These are phyloP conservation scores for Heterotis niloticus DNA, from an alignment of 2,113 vertebrate genomes.

Conservation along the genomic window DNA sequence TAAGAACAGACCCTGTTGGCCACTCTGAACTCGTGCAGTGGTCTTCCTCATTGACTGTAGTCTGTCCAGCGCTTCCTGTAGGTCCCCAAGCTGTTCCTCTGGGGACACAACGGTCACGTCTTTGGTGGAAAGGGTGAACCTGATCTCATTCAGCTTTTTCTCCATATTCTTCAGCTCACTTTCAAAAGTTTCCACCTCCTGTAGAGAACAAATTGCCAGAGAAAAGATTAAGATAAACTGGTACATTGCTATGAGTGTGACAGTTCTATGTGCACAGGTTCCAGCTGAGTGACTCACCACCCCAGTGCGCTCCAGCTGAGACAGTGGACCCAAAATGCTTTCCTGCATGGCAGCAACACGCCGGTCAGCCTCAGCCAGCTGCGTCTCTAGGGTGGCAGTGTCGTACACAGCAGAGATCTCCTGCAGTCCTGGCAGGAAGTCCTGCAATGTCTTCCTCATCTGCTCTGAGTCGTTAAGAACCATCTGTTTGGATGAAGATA, in stretches of 20 bases:
- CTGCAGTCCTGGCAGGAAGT: conserved; percentile 64
- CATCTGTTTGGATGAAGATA: conserved; percentile 60
- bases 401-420: conserved; percentile 78
- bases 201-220: neutral
- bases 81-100: conserved; percentile 70
- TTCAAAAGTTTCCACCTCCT: conserved; percentile 86
- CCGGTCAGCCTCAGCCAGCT: conserved; percentile 61
- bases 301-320: conserved; percentile 72
- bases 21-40: conserved; percentile 71
- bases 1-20: conserved; percentile 66
- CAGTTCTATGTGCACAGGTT: neutral
- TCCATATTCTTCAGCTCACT: conserved; percentile 77
- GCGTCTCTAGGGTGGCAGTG: conserved; percentile 57
- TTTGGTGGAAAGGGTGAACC: conserved; percentile 69
- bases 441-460: conserved; percentile 73
- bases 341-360: conserved; percentile 70
- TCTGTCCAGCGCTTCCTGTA: conserved; percentile 70
- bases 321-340: conserved; percentile 68
- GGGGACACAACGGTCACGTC: conserved; percentile 75
- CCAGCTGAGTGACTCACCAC: conserved; percentile 66
- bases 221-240: neutral
- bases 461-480: conserved; percentile 82
- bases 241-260: neutral
- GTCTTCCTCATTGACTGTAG: conserved; percentile 76
- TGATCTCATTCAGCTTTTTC: conserved; percentile 73